phyloP scores from a whole-genome alignment of 2,113 vertebrate genomes.

The Rhabdornis inornatus region DNA sequence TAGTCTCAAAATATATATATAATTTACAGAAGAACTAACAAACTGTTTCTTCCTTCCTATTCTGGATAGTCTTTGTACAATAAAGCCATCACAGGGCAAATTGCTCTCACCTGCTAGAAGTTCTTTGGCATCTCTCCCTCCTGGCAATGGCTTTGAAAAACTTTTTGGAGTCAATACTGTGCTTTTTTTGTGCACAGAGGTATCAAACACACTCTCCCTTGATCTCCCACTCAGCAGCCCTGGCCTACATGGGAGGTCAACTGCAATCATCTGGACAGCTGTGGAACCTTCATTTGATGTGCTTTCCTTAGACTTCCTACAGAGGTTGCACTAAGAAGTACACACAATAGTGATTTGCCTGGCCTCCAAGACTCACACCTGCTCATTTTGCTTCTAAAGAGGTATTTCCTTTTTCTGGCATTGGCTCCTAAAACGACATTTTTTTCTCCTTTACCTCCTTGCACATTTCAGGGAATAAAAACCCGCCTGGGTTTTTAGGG shows the following conservation, averaged over 20 bases:
- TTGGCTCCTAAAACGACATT: neutral
- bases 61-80: neutral
- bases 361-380: neutral
- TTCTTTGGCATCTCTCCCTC: neutral
- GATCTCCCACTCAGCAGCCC: neutral
- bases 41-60: neutral
- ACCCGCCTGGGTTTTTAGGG: neutral
- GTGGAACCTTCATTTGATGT: neutral
- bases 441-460: neutral
- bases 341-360: accelerated
- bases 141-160: neutral
- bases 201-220: neutral
- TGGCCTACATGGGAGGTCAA: neutral
- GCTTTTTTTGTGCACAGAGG: neutral
- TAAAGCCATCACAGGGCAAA: neutral
- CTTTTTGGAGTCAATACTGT: neutral
- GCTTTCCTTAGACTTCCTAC: neutral
- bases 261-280: neutral
- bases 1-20: neutral
- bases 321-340: accelerated
- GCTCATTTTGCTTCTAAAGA: neutral
- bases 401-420: neutral
- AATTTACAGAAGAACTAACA: neutral
- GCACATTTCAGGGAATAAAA: neutral
- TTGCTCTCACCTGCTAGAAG: neutral